These are phyloP conservation scores for Aradophagus sp. DNA, from an alignment of 1,140 invertebrate genomes.

Conservation along the genomic window DNA sequence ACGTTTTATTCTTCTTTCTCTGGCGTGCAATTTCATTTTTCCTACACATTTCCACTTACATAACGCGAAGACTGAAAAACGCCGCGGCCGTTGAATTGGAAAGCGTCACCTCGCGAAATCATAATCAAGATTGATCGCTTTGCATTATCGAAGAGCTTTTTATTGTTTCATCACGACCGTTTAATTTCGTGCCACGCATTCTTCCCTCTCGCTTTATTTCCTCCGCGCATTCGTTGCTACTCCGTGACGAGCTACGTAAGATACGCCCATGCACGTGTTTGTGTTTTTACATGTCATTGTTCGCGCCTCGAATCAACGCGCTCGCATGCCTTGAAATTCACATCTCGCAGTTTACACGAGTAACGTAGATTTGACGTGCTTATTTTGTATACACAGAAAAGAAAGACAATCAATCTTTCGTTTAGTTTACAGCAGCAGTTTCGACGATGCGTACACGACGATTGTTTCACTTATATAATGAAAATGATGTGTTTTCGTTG, in stretches of 20 bases:
- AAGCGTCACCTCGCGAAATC: too few relatives aligned
- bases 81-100: neutral
- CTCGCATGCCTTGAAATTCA: slow-evolving; percentile 25
- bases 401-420: too few relatives aligned
- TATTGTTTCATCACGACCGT: too few relatives aligned
- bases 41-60: neutral
- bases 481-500: too few relatives aligned
- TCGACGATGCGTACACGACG: too few relatives aligned
- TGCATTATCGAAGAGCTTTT: neutral
- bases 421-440: too few relatives aligned
- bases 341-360: slow-evolving; percentile 19
- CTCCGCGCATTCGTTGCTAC: too few relatives aligned
- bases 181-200: too few relatives aligned
- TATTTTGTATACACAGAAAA: neutral
- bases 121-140: too few relatives aligned
- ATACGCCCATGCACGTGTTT: slow-evolving; percentile 25
- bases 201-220: too few relatives aligned
- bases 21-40: neutral
- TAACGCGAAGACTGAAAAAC: neutral
- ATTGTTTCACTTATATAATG: too few relatives aligned
- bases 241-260: too few relatives aligned
- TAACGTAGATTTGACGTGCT: slow-evolving; percentile 15
- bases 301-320: slow-evolving; percentile 24
- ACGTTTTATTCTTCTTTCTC: slow-evolving; percentile 6
- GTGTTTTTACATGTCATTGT: slow-evolving; percentile 30